phyloP scores from a whole-genome alignment of 2,888 invertebrate species.

The Bimastos eiseni region DNA sequence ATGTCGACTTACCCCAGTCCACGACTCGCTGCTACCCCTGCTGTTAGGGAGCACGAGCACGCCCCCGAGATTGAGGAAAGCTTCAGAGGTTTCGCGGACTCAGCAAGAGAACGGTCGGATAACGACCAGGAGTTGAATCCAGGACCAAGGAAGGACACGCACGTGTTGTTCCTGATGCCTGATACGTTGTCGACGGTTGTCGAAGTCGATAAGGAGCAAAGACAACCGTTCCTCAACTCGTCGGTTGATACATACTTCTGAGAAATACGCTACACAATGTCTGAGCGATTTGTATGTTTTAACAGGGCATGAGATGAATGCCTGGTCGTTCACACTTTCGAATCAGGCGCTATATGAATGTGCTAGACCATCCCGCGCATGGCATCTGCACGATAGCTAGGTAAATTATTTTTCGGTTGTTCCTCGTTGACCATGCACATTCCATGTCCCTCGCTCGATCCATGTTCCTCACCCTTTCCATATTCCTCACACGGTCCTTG shows the following conservation, averaged over 20 bases:
- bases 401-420: not conserved
- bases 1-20: not conserved
- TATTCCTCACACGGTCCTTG: not conserved
- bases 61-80: not conserved
- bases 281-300: no score
- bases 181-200: not conserved
- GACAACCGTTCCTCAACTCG: constrained; percentile 8
- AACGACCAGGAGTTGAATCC: not conserved
- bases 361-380: no score
- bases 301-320: no score
- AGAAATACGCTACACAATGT: not conserved
- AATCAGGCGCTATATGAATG: not conserved
- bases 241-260: not conserved
- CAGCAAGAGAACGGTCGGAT: not conserved
- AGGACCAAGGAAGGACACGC: not conserved
- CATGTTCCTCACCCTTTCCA: no score
- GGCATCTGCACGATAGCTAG: not conserved
- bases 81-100: not conserved
- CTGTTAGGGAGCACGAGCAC: not conserved
- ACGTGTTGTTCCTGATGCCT: constrained; percentile 9
- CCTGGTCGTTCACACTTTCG: no score
- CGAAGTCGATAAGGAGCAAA: constrained; percentile 14
- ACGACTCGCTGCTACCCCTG: not conserved
- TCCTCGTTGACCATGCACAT: not conserved
- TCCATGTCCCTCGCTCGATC: not conserved